Base-by-base conservation (phyloP, 2,888 invertebrate genomes). In the Sialis lutaria region DNA sequence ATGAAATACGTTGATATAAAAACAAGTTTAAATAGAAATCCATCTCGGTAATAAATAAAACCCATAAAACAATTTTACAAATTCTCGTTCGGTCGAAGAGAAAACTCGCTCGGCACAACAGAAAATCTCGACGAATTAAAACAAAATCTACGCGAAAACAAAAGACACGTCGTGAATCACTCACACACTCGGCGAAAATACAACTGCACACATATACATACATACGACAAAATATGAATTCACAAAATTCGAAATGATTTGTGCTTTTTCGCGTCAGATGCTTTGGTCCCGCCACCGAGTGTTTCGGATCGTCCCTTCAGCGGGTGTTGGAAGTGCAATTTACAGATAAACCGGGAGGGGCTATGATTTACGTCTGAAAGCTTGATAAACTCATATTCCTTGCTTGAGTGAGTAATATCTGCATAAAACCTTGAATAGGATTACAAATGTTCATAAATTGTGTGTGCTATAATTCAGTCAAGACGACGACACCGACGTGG, bases 291-390 rank as follows among this genome's bases (percentile, higher is more conserved):
- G 22, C 22, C 22, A 4, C 22, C 22, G 22, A 22, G 22, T 22
- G 22, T 22, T 22, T 22, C 22, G 22, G 42, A 42, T 10, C 8
- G 42, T 22, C 42, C 31, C 42, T 30, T 31, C 32, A 10, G 32
- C 42, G 10, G 48, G 41, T 46, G 47, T 53, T 70, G 70, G 72
- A 75, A 73, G 74, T 76, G 75, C 74, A 71, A 67, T 71, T 72
- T 69, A 69, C 72, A 73, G 76, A 77, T 75, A 75, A 75, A 64
- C 62, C 61, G 59, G 59, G 58, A 56, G 60, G 60, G 60, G 68
- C 69, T 67, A 73, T 76, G 75, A 76, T 76, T 77, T 75, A 77
- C 74, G 71, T 72, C 71, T 71, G 73, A 75, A 67, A 75, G 75
- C 75, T 75, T 75, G 64, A 64, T 65, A 65, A 65, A 65, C 64